Evolutionary conservation across 2,113 vertebrate species (phyloP), one percentile per base, ranked within the genome.

Genomic region (Phrynocephalus versicolor): DNA sequence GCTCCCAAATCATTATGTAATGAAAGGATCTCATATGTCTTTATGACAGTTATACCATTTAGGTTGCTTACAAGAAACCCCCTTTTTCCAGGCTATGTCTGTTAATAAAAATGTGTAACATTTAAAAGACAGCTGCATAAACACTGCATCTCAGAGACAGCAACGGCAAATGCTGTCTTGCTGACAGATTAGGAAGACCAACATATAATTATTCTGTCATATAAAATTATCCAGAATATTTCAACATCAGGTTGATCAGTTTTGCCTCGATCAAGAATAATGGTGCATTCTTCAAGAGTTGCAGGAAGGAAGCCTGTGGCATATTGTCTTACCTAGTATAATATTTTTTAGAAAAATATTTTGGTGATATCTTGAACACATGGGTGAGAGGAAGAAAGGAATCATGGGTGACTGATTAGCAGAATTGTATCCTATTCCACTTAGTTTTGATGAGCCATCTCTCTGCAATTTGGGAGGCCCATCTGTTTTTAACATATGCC

Each of bases 201-300:
- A 13, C 55, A 87, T 0, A 0, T 67, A 85, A 74, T 87, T 92
- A 74, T 27, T 75, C 7, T 75, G 58, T 81, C 80, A 82, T 60
- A 86, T 0, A 1, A 82, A 89, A 89, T 39, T 80, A 85, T 88
- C 71, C 71, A 85, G 64, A 88, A 78, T 78, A 87, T 87, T 90
- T 88, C 2, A 30, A 55, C 62, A 57, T 30, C 82, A 72, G n/a
- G 79, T 9, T 79, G 58, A 84, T 70, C 45, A 25, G 55, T 2
- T 51, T 37, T 79, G 1, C 81, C 86, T 88, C 75, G 45, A 8
- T 9, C 77, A 79, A 88, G 87, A n/a, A 76, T 82, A 77, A 69
- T 85, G 57, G 15, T 79, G 74, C 82, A 80, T 75, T 10, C 45
- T n/a, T 15, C 41, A 88, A 27, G 2, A 30, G 16, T 83, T 89